A percentile compares a stretch with the other conserved stretches of the same genome.
Evolutionary conservation across 2,113 vertebrate genomes (phyloP).

Genomic region (Poeciliopsis prolifica): DNA sequence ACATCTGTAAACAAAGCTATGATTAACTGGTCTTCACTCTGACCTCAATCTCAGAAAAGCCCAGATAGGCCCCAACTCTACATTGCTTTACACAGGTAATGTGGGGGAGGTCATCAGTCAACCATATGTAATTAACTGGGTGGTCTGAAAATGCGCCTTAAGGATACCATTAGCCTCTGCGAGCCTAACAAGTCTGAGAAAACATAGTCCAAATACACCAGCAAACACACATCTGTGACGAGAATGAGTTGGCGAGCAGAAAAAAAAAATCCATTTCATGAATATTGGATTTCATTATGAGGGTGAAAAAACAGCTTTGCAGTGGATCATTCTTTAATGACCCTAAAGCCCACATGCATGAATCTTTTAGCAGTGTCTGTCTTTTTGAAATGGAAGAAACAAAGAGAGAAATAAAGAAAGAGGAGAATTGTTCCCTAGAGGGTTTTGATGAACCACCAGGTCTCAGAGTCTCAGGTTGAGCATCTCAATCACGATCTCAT

Average conservation of each 20-base stretch:
- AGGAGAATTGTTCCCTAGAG: slow-evolving; percentile 23
- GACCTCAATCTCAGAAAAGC: slow-evolving; percentile 59
- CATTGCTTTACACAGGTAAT: slow-evolving; percentile 62
- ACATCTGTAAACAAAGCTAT: slow-evolving; percentile 53
- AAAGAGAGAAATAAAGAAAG: slow-evolving; percentile 18
- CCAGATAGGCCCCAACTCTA: slow-evolving; percentile 37
- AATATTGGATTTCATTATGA: slow-evolving; percentile 81
- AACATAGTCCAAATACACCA: slow-evolving; percentile 60
- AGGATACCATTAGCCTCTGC: slow-evolving; percentile 74
- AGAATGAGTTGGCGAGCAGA: slow-evolving; percentile 41
- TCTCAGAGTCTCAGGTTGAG: slow-evolving; percentile 19
- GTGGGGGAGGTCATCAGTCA: slow-evolving; percentile 63
- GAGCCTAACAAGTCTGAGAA: slow-evolving; percentile 64
- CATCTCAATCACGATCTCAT: slow-evolving; percentile 31
- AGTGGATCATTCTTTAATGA: slow-evolving; percentile 80
- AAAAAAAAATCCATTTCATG: slow-evolving; percentile 77
- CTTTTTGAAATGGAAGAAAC: slow-evolving; percentile 61
- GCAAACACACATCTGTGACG: slow-evolving; percentile 59
- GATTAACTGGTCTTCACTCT: slow-evolving; percentile 63
- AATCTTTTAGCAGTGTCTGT: slow-evolving; percentile 77
- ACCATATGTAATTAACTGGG: slow-evolving; percentile 66
- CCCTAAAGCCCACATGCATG: slow-evolving; percentile 78
- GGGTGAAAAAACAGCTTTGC: slow-evolving; percentile 70
- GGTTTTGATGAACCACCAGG: slow-evolving; percentile 50
- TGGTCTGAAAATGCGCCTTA: slow-evolving; percentile 61